Conservation (phyloP, 2,113 vertebrate genomes). For the Pristiophorus japonicus region DNA sequence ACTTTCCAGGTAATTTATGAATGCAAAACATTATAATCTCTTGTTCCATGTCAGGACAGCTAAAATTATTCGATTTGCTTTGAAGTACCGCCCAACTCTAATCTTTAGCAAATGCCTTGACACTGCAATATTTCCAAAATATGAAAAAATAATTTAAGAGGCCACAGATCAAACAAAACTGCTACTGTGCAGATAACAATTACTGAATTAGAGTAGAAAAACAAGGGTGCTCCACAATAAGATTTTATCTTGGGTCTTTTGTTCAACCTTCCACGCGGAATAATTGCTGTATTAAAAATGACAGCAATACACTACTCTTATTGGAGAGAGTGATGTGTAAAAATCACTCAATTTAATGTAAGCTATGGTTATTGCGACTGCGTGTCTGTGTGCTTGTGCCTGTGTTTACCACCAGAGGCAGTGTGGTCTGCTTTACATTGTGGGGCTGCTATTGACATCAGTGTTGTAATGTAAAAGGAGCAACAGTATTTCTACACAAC, state of each 20-base stretch:
- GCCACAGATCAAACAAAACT: conserved; percentile 18
- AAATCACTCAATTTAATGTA: neutral
- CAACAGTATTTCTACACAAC: neutral
- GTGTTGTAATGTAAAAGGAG: neutral
- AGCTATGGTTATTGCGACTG: neutral
- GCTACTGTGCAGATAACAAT: neutral
- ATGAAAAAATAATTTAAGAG: neutral
- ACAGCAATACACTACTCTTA: neutral
- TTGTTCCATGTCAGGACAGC: neutral
- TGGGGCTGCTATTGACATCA: neutral
- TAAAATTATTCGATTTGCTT: neutral
- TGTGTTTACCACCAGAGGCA: neutral
- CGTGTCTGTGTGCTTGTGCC: neutral
- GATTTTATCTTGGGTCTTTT: neutral
- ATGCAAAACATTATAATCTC: neutral
- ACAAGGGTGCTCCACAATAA: neutral
- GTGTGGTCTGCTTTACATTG: neutral
- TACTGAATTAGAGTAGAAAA: neutral
- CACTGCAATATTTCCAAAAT: neutral
- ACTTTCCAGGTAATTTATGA: neutral
- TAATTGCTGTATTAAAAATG: conserved; percentile 9
- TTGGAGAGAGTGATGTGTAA: neutral
- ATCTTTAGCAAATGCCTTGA: conserved; percentile 9
- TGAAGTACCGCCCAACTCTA: neutral
- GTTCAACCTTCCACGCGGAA: neutral